Conservation (phyloP, 64 coral and sea anemone species). For the Acropora yongei region DNA sequence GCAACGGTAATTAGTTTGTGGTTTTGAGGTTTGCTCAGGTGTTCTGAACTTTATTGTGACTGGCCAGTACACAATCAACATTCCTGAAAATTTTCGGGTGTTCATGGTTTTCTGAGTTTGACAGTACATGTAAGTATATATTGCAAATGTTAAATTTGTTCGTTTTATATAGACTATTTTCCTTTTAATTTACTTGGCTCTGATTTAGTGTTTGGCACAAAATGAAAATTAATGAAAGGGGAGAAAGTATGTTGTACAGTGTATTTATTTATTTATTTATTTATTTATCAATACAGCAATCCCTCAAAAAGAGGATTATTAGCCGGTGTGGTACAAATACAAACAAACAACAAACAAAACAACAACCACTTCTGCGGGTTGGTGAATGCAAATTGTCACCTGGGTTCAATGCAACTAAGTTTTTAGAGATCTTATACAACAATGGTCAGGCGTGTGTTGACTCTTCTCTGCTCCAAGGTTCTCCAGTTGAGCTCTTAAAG, state of each 20-base stretch:
- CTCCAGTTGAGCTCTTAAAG: no score
- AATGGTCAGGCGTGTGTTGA: neutral
- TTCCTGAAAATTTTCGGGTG: no score
- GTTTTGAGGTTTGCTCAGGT: no score
- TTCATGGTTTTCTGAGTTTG: no score
- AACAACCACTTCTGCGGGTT: neutral
- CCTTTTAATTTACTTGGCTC: neutral
- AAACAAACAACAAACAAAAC: neutral
- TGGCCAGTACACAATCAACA: no score
- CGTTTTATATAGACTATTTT: neutral
- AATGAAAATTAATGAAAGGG: neutral
- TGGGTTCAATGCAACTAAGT: neutral
- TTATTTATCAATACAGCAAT: neutral
- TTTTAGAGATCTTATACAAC: neutral
- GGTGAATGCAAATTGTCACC: neutral
- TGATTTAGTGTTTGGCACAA: neutral
- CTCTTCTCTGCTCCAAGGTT: neutral
- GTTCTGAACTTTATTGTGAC: no score
- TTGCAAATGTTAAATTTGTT: neutral
- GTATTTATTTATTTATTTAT: neutral
- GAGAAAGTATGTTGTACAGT: neutral
- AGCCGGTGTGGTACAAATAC: neutral
- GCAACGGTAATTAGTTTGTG: no score
- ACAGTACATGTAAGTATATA: neutral
- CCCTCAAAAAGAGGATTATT: neutral